These are phyloP conservation scores for Cephus pygmeus DNA, from an alignment of 2,888 invertebrate genomes.

Conservation along the genomic window DNA sequence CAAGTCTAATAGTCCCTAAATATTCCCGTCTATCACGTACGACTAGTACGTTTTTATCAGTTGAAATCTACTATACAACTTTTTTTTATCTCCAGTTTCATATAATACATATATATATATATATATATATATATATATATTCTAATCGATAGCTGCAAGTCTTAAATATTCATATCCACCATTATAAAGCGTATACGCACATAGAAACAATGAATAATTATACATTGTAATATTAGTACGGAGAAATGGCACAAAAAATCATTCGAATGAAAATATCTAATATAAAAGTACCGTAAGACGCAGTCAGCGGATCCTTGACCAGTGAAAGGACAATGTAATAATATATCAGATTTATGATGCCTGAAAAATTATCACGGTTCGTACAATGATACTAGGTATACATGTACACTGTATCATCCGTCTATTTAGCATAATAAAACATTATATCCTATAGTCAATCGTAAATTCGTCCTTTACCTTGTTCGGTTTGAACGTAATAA, in stretches of 20 bases:
- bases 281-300: not conserved
- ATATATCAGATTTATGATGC: not conserved
- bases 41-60: not conserved
- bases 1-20: not conserved
- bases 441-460: not conserved
- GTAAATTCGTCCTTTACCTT: not conserved
- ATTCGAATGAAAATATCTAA: not conserved
- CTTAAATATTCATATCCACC: no score
- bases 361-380: not conserved
- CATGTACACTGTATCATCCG: not conserved
- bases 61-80: not conserved
- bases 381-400: not conserved
- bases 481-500: not conserved
- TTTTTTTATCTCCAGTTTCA: no score
- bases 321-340: not conserved
- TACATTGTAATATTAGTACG: not conserved
- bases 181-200: no score
- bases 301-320: not conserved
- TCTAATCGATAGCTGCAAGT: no score
- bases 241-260: not conserved
- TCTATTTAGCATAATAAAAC: not conserved
- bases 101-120: no score
- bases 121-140: no score
- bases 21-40: not conserved
- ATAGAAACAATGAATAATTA: not conserved